Base-by-base conservation (phyloP, 30 jellyfish, hydroid and myxozoan genomes). In the Morbakka virulenta region DNA sequence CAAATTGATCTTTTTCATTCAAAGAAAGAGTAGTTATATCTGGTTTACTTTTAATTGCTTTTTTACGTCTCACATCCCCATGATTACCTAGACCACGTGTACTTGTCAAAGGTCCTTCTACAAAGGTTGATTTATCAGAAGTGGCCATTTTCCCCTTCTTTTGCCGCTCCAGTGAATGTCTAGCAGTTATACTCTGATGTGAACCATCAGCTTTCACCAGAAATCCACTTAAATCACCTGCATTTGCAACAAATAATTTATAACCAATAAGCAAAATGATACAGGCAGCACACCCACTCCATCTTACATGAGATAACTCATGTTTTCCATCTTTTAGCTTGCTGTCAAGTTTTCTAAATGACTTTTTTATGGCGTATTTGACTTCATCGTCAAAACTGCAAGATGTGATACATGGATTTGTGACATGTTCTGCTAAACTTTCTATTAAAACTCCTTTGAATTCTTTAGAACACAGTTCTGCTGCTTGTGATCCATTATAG, bases 201-300 rank as follows among this genome's bases (percentile, higher is more conserved):
- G 80, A 50, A 25, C 88, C 88, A 52, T 83, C 95, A 1, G 71
- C 88, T 20, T 34, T 83, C 1, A 83, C 79, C 21, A 72, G 57
- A 65, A 83, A 28, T 13, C 81, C 88, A 21, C 88, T 48, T 2
- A 83, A 87, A 50, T 52, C 50, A 41, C 95, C 95, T 29, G 86
- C 77, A 49, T 83, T 83, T 1, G 87, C 82, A 29, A 73, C 70
- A 47, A 28, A 72, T 28, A 83, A 67, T 0, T 83, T 73, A 32
- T 64, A 74, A 25, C 52, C 51, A 51, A 63, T 83, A 64, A 83
- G 66, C 28, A 67, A 72, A 53, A 81, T 62, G 0, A 83, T 41
- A 0, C 88, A 52, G 26, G 95, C 95, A 1, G 95, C 73, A 3
- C 86, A 52, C 51, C 95, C 95, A 66, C 95, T 83, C 95, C 95